Evolutionary conservation across 2,113 vertebrate genomes (phyloP).

Genomic region (Phalacrocorax aristotelis): DNA sequence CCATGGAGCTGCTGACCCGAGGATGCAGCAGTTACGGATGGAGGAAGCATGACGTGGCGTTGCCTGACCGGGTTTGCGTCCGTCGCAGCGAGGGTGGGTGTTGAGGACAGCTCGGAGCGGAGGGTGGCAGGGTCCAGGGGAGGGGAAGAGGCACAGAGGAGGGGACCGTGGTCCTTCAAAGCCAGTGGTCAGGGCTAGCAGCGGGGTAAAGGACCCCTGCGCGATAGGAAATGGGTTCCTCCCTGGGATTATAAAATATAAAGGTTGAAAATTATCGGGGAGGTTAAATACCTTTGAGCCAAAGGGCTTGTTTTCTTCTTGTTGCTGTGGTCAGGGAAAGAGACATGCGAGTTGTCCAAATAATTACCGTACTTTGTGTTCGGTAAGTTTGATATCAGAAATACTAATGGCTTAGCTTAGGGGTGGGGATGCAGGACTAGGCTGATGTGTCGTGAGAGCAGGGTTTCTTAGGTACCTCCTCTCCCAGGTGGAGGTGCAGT

Average conservation of each 20-base stretch:
- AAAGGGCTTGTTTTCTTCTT: neutral
- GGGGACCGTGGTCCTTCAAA: rapidly evolving
- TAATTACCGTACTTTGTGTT: neutral
- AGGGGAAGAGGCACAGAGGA: neutral
- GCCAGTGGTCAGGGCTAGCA: neutral
- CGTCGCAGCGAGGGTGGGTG: neutral
- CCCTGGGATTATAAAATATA: neutral
- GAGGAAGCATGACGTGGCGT: rapidly evolving
- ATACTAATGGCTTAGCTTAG: rapidly evolving
- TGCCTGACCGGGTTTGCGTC: rapidly evolving
- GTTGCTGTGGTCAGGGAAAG: neutral
- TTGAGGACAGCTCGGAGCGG: rapidly evolving
- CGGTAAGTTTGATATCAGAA: rapidly evolving
- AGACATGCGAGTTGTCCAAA: neutral
- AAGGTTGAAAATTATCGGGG: neutral
- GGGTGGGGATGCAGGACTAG: neutral
- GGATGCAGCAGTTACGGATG: neutral
- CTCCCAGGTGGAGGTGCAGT: rapidly evolving
- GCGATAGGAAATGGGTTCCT: neutral
- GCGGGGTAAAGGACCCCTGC: rapidly evolving
- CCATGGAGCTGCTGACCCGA: neutral
- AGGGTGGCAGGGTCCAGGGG: neutral
- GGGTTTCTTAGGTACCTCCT: neutral
- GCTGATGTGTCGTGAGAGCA: rapidly evolving
- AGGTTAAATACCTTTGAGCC: neutral